These are phyloP conservation scores for Mionectes macconnelli DNA, from an alignment of 2,113 vertebrate genomes.

Conservation along the genomic window DNA sequence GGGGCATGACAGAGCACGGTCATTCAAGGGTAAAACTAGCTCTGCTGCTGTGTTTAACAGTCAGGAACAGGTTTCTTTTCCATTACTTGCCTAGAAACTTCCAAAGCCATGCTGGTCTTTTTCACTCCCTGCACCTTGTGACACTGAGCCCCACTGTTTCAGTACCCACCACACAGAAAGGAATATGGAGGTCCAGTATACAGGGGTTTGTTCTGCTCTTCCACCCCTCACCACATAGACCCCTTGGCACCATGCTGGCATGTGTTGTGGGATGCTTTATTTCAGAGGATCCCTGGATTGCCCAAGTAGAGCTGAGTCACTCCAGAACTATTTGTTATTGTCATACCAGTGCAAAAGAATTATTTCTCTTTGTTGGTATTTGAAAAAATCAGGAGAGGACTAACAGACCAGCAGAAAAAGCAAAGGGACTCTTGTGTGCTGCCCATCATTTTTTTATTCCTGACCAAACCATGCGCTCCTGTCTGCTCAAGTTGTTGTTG, in stretches of 20 bases:
- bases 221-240: background rate
- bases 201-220: background rate
- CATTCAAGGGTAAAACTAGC: background rate
- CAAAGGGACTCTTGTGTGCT: background rate
- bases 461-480: background rate
- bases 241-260: background rate
- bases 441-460: background rate
- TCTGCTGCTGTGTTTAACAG: fast-evolving
- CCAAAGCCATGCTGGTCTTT: background rate
- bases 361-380: background rate
- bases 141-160: fast-evolving
- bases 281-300: background rate
- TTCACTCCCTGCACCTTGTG: background rate
- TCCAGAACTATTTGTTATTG: background rate
- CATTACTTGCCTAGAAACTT: background rate
- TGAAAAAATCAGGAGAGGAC: background rate
- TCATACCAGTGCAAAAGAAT: background rate
- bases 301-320: background rate
- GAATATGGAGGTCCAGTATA: background rate
- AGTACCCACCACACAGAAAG: fast-evolving
- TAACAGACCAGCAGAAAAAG: background rate
- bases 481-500: background rate
- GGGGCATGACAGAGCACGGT: fast-evolving
- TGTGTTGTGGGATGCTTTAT: background rate
- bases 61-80: background rate